Percentiles rank a stretch among this genome's conserved stretches.
Conservation (phyloP, 2,888 invertebrate species). For the Chymomyza amoena region DNA sequence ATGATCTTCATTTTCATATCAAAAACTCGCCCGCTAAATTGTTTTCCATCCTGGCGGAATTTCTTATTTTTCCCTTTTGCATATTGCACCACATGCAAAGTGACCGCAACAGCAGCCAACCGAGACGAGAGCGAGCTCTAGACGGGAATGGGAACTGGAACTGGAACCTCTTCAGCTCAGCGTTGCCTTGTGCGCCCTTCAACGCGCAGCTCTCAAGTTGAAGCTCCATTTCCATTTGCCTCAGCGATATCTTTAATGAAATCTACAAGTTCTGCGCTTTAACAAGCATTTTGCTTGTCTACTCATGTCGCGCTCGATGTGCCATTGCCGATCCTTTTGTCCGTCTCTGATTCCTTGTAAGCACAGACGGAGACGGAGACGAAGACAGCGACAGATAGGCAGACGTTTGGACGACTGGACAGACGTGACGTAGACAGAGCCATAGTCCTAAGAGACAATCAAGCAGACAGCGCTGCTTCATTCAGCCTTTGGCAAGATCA, state of each 20-base stretch:
- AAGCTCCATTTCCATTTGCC: slow-evolving; percentile 14
- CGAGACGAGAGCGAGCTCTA: not conserved
- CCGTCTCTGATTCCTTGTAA: slow-evolving; percentile 42
- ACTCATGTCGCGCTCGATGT: slow-evolving; percentile 60
- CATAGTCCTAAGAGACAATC: no score
- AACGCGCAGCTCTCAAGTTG: slow-evolving; percentile 16
- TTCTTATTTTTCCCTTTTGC: not conserved
- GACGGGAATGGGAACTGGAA: not conserved
- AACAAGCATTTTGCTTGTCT: slow-evolving; percentile 77
- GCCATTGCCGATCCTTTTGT: slow-evolving; percentile 60
- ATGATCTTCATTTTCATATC: slow-evolving; percentile 57
- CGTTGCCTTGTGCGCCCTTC: slow-evolving; percentile 46
- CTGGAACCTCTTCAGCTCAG: not conserved
- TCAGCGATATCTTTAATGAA: slow-evolving; percentile 74
- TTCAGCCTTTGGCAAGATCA: slow-evolving; percentile 12
- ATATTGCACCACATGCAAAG: slow-evolving; percentile 53
- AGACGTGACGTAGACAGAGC: no score
- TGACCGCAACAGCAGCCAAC: slow-evolving; percentile 22
- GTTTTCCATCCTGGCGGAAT: not conserved
- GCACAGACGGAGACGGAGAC: slow-evolving; percentile 15
- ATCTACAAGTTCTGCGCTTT: slow-evolving; percentile 76
- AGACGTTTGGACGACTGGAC: slow-evolving; percentile 13
- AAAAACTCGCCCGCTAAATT: slow-evolving; percentile 9
- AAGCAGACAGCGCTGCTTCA: slow-evolving; percentile 10
- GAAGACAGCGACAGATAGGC: slow-evolving; percentile 21